Percentiles rank a stretch among this genome's conserved stretches.
Conservation (phyloP, 2,113 vertebrate genomes). For the Falco punctatus region DNA sequence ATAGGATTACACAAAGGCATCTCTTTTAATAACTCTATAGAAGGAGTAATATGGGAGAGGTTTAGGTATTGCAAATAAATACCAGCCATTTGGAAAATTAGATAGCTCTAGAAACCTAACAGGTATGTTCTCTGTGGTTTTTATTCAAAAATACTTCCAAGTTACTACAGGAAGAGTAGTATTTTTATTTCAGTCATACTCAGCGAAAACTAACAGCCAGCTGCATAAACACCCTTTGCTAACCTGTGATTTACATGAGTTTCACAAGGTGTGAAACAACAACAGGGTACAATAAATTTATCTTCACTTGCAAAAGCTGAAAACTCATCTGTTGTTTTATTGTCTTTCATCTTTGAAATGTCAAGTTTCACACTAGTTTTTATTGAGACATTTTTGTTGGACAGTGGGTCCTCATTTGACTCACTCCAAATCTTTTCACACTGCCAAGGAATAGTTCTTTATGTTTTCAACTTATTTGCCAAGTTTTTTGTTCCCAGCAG, state of each 20-base stretch:
- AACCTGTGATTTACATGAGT: not conserved
- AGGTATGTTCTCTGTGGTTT: not conserved
- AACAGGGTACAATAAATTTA: not conserved
- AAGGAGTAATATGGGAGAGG: not conserved
- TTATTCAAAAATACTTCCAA: not conserved
- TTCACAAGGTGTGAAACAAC: not conserved
- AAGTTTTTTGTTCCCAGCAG: not conserved
- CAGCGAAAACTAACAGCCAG: not conserved
- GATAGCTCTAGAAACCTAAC: not conserved
- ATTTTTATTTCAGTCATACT: not conserved
- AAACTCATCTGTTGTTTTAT: not conserved
- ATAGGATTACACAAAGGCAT: not conserved
- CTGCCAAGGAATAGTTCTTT: not conserved
- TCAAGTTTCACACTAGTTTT: not conserved
- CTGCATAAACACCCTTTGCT: not conserved
- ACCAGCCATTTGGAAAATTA: slow-evolving; percentile 6
- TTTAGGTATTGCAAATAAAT: not conserved
- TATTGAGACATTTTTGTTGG: not conserved
- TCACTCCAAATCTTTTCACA: not conserved
- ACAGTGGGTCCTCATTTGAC: not conserved
- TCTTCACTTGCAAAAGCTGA: not conserved
- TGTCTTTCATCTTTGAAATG: not conserved
- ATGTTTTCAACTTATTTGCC: not conserved
- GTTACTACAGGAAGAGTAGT: not conserved
- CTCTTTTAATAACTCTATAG: not conserved